Evolutionary conservation across 2,113 vertebrate species (phyloP).

Genomic region (Archilochus colubris): DNA sequence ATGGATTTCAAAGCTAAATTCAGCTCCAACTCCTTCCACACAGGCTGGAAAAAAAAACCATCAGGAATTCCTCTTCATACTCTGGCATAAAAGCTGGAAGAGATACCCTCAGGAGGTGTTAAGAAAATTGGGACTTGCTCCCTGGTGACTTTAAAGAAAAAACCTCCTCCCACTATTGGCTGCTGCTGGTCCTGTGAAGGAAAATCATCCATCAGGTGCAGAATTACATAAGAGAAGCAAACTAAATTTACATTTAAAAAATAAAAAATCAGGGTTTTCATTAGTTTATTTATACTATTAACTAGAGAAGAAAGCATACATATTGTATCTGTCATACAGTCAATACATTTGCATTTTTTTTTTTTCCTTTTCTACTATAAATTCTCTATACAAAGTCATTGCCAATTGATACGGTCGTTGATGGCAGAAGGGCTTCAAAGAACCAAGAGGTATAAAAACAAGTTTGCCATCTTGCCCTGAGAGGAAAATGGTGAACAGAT

Average conservation of each 20-base stretch:
- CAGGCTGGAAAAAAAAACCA: neutral
- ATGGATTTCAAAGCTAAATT: accelerated
- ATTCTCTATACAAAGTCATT: conserved; percentile 67
- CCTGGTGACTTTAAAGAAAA: accelerated
- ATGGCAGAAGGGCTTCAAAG: conserved; percentile 72
- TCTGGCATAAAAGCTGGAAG: neutral
- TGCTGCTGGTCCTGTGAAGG: conserved; percentile 7
- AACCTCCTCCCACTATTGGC: neutral
- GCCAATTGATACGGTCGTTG: conserved; percentile 57
- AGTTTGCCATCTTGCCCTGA: conserved; percentile 83
- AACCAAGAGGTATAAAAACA: conserved; percentile 78
- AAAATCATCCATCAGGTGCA: neutral
- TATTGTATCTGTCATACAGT: conserved; percentile 69
- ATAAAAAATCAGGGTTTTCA: conserved; percentile 31
- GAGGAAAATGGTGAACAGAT: conserved; percentile 60
- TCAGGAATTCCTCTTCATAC: neutral
- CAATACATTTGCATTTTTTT: conserved; percentile 39
- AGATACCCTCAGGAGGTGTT: neutral
- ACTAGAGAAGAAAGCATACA: conserved; percentile 75
- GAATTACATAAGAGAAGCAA: conserved; percentile 16
- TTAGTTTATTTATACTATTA: conserved; percentile 71
- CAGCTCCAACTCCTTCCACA: neutral
- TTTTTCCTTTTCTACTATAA: conserved; percentile 32
- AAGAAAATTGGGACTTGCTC: accelerated
- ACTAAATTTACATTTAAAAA: neutral